Percentiles rank a stretch among this genome's conserved stretches.
Evolutionary conservation across 2,113 vertebrate species (phyloP).

Genomic region (Synchiropus splendidus): DNA sequence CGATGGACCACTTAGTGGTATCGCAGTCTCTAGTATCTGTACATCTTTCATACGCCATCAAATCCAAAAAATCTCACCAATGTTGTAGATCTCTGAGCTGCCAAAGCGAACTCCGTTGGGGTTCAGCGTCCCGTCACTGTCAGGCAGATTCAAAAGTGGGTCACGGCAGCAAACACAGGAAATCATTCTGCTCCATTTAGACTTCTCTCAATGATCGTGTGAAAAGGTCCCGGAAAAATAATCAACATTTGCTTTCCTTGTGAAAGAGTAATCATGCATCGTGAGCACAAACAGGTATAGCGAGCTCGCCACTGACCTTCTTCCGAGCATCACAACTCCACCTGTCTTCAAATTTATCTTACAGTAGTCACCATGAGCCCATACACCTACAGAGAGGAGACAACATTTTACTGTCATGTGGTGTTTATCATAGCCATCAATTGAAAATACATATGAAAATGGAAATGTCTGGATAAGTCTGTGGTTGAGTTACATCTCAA

Average conservation of each 20-base stretch:
- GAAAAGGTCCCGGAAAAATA: too few species aligned
- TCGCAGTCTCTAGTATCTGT: too few species aligned
- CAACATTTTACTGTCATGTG: background rate
- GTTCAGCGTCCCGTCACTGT: slow-evolving; percentile 91
- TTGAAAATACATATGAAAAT: too few species aligned
- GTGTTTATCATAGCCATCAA: background rate
- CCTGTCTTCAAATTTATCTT: slow-evolving; percentile 90
- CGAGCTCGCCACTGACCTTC: slow-evolving; percentile 70
- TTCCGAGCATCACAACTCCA: slow-evolving; percentile 88
- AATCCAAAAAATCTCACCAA: too few species aligned
- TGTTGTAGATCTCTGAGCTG: slow-evolving; percentile 97
- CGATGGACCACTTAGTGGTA: too few species aligned
- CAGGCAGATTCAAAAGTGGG: slow-evolving; percentile 10
- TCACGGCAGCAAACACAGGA: background rate
- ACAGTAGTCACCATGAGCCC: slow-evolving; percentile 94
- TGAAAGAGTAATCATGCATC: too few species aligned
- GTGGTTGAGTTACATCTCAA: background rate
- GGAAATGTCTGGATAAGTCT: background rate
- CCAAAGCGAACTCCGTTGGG: slow-evolving; percentile 94
- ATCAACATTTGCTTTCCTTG: too few species aligned
- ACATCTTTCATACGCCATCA: too few species aligned
- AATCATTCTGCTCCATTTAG: background rate
- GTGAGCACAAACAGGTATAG: too few species aligned
- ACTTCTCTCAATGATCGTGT: background rate
- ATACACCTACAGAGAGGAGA: slow-evolving; percentile 67